Evolutionary conservation across 2,888 invertebrate species (phyloP).

Genomic region (Tetragnatha montana): DNA sequence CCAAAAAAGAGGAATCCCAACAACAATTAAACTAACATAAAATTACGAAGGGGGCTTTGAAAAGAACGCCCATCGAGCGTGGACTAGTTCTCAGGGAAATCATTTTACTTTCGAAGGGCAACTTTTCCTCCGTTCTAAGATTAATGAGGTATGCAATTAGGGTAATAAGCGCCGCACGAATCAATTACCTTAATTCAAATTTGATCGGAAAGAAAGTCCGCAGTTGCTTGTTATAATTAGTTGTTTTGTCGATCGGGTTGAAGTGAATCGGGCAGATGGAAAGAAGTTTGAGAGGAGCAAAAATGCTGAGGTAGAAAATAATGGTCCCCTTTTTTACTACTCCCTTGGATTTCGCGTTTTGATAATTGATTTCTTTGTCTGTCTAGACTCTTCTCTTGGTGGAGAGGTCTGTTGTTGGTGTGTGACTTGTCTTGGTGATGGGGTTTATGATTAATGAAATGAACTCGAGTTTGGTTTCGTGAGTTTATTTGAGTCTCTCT

Average conservation of each 20-base stretch:
- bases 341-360: not conserved
- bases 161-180: constrained; percentile 63
- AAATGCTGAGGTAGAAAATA: not conserved
- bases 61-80: constrained; percentile 35
- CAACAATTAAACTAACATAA: constrained; percentile 63
- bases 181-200: constrained; percentile 68
- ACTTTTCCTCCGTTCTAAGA: constrained; percentile 37
- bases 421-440: too few species aligned
- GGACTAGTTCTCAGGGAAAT: constrained; percentile 37
- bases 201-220: constrained; percentile 64
- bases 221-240: constrained; percentile 63
- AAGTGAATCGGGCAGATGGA: not conserved
- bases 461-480: too few species aligned
- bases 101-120: constrained; percentile 31
- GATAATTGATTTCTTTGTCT: not conserved
- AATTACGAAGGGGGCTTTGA: constrained; percentile 28
- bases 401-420: too few species aligned
- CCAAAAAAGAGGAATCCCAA: constrained; percentile 12
- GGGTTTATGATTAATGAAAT: too few species aligned
- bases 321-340: not conserved
- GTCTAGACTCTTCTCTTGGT: too few species aligned
- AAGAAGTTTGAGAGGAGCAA: not conserved
- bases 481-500: too few species aligned
- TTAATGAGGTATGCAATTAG: constrained; percentile 69
- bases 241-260: constrained; percentile 52